These are phyloP conservation scores for Poecilia gillii DNA, from an alignment of 2,797 vertebrate genomes.

Conservation along the genomic window DNA sequence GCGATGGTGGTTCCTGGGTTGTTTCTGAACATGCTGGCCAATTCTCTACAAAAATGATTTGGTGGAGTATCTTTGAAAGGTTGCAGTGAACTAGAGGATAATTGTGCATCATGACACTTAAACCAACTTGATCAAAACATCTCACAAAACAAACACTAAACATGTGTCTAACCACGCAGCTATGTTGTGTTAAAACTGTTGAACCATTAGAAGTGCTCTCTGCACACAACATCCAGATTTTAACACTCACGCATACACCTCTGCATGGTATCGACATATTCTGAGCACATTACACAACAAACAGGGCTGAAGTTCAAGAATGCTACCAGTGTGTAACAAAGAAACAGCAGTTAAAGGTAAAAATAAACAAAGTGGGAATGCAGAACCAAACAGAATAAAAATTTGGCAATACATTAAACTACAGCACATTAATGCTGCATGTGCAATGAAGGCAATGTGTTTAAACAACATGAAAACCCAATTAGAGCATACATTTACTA, in stretches of 20 bases:
- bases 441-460: background rate
- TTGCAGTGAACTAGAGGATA: background rate
- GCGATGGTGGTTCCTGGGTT: background rate
- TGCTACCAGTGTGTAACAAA: constrained; percentile 28
- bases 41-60: background rate
- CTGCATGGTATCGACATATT: constrained; percentile 50
- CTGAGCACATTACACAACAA: constrained; percentile 59
- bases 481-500: background rate
- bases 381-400: background rate
- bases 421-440: background rate
- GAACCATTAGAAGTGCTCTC: constrained; percentile 6
- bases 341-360: background rate
- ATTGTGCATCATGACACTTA: background rate
- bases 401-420: background rate
- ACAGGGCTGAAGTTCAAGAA: constrained; percentile 50
- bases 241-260: constrained; percentile 47
- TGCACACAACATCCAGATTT: constrained; percentile 32
- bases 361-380: constrained; percentile 22
- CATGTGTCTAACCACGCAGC: background rate
- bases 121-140: background rate
- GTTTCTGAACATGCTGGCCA: background rate
- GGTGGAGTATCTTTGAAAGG: background rate
- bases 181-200: constrained; percentile 21
- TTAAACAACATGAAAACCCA: constrained; percentile 5
- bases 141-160: background rate